Evolutionary conservation across 2,113 vertebrate genomes (phyloP).

Genomic region (Gopherus flavomarginatus): DNA sequence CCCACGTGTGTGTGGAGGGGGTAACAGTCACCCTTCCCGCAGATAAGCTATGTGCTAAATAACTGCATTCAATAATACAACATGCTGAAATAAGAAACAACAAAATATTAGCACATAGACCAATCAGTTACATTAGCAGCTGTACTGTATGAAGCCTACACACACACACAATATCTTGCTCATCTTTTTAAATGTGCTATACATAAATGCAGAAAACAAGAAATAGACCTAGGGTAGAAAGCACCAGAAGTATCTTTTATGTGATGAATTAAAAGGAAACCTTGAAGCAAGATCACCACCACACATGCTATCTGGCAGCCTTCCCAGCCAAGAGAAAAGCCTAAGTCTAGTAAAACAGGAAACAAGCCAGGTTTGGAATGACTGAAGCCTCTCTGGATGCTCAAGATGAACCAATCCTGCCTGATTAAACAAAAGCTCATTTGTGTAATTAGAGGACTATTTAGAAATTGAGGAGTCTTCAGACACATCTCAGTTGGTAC

Average conservation of each 20-base stretch:
- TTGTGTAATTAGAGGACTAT: not conserved
- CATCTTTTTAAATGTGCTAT: not conserved
- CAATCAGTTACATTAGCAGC: too few relatives aligned
- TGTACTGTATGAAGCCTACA: not conserved
- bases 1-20: not conserved
- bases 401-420: not conserved
- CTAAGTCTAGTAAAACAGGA: not conserved
- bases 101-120: not conserved
- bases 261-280: not conserved
- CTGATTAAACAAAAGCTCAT: not conserved
- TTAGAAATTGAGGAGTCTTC: not conserved
- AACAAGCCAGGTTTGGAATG: rapidly evolving
- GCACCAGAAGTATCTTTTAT: not conserved
- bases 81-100: not conserved
- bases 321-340: not conserved
- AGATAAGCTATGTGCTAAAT: not conserved
- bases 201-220: not conserved
- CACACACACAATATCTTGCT: not conserved
- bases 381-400: not conserved
- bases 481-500: not conserved
- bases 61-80: not conserved
- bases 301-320: not conserved
- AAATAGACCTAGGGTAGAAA: not conserved
- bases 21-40: too few relatives aligned
- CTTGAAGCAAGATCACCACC: not conserved